These are phyloP conservation scores for Engystomops pustulosus DNA, from an alignment of 2,113 vertebrate genomes.

Conservation along the genomic window DNA sequence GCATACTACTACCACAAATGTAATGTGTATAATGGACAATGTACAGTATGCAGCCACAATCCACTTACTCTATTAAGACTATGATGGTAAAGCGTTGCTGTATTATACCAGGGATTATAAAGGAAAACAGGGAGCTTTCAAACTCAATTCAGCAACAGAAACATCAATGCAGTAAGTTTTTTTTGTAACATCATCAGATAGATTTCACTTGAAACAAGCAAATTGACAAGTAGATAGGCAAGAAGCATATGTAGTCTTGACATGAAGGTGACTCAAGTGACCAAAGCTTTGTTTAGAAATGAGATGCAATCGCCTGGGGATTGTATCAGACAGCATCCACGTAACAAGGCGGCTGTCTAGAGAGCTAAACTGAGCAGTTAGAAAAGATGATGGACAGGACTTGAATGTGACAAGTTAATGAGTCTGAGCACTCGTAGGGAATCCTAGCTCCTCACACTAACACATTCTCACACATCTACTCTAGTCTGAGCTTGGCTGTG, in stretches of 20 bases:
- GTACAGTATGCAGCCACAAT: not conserved
- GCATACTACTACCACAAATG: too few species aligned
- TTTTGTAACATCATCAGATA: slow-evolving; percentile 16
- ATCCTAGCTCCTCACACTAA: not conserved
- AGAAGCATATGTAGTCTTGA: slow-evolving; percentile 41
- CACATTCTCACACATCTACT: not conserved
- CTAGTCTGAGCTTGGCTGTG: not conserved
- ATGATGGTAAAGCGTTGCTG: not conserved
- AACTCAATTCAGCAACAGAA: not conserved
- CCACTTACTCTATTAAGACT: not conserved
- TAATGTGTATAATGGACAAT: too few species aligned
- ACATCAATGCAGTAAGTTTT: slow-evolving; percentile 3
- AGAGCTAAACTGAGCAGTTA: not conserved
- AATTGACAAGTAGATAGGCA: slow-evolving; percentile 48
- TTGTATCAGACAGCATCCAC: not conserved
- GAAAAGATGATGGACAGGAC: not conserved
- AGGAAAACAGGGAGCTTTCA: slow-evolving; percentile 58
- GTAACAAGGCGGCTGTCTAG: not conserved
- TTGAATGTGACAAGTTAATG: not conserved
- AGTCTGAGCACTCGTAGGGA: not conserved
- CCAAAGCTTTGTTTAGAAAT: slow-evolving; percentile 41
- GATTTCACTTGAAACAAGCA: slow-evolving; percentile 37
- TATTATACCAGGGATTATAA: slow-evolving; percentile 22
- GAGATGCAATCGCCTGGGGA: slow-evolving; percentile 16
- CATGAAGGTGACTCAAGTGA: slow-evolving; percentile 46